Conservation (phyloP, 2,888 invertebrate genomes). For the Xanthorhoe designata region DNA sequence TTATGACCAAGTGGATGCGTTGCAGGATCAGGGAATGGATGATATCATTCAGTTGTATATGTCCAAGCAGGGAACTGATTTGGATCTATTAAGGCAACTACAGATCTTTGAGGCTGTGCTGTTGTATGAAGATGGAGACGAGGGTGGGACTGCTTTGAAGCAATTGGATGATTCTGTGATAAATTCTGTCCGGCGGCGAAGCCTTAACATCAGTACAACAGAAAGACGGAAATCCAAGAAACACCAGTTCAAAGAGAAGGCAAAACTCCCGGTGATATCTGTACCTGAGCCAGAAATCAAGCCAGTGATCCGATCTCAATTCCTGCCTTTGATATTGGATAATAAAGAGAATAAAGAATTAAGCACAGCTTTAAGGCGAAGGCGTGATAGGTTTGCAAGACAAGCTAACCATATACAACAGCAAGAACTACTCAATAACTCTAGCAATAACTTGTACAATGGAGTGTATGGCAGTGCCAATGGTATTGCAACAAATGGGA, state of each 20-base stretch:
- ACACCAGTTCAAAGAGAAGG: slow-evolving; percentile 87
- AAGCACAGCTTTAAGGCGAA: slow-evolving; percentile 91
- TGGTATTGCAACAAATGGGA: slow-evolving; percentile 55
- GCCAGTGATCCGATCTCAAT: slow-evolving; percentile 49
- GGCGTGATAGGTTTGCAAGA: slow-evolving; percentile 93
- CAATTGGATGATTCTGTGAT: slow-evolving; percentile 89
- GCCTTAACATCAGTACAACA: slow-evolving; percentile 76
- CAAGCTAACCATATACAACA: slow-evolving; percentile 95
- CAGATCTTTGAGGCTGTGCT: slow-evolving; percentile 98
- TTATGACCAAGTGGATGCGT: slow-evolving; percentile 97
- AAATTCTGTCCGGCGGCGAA: slow-evolving; percentile 88
- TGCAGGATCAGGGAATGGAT: slow-evolving; percentile 98
- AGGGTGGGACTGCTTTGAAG: slow-evolving; percentile 85
- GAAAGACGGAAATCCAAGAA: slow-evolving; percentile 91
- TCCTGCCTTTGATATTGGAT: slow-evolving; percentile 65
- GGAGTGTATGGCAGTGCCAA: slow-evolving; percentile 56
- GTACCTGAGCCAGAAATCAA: slow-evolving; percentile 61
- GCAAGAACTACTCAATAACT: slow-evolving; percentile 85
- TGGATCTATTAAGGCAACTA: slow-evolving; percentile 96
- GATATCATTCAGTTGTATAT: slow-evolving; percentile 94
- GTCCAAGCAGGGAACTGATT: slow-evolving; percentile 96
- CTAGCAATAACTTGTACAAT: slow-evolving; percentile 60
- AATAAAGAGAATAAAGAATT: slow-evolving; percentile 88
- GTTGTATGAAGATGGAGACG: slow-evolving; percentile 92
- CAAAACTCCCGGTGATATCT: slow-evolving; percentile 59